These are phyloP conservation scores for Lepilemur ruficaudatus DNA, from an alignment of 2,797 vertebrate genomes.

Conservation along the genomic window DNA sequence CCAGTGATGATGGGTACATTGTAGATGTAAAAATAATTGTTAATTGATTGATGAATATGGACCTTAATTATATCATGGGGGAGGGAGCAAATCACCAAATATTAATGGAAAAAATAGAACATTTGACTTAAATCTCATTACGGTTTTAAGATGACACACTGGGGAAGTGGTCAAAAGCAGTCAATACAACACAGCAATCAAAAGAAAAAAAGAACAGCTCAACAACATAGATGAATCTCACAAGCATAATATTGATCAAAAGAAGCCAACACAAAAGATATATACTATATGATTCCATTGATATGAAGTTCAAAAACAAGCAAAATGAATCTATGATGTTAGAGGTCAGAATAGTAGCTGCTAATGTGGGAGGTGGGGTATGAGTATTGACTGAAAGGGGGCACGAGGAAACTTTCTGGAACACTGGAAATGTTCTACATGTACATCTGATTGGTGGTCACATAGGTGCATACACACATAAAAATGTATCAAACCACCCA, in stretches of 20 bases:
- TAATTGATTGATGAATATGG: conserved; percentile 10
- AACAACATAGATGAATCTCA: neutral
- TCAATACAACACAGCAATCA: neutral
- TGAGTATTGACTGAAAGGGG: neutral
- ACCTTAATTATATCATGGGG: conserved; percentile 5
- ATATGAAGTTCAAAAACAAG: conserved; percentile 29
- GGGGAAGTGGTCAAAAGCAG: neutral
- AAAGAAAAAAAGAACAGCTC: neutral
- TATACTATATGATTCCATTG: neutral
- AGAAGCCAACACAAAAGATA: conserved; percentile 23
- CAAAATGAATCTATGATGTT: neutral
- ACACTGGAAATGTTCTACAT: neutral
- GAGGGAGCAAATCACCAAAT: neutral
- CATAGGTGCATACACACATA: neutral
- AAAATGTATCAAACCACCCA: neutral
- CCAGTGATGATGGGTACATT: neutral
- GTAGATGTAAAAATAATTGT: neutral
- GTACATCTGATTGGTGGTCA: neutral
- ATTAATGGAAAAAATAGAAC: conserved; percentile 3
- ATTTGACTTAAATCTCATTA: conserved; percentile 23
- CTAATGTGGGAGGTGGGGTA: neutral
- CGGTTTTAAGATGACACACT: conserved; percentile 30
- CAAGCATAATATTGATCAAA: neutral
- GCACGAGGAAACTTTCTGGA: conserved; percentile 21
- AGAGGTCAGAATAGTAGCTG: neutral